Percentiles rank a stretch among this genome's conserved stretches.
Conservation (phyloP, 2,888 invertebrate species). For the Globia sparganii region DNA sequence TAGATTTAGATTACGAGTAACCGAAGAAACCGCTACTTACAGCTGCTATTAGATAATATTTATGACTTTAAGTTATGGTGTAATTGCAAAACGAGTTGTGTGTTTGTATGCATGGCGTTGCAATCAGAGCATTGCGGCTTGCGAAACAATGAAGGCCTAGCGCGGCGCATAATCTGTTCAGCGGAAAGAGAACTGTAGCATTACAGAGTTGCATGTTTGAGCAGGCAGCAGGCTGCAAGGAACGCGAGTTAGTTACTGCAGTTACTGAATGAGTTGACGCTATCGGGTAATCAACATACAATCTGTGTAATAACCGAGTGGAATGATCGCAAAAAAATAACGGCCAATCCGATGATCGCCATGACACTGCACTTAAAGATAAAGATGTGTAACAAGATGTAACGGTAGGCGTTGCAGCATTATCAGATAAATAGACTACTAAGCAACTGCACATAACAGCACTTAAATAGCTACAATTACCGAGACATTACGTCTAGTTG, state of each 20-base stretch:
- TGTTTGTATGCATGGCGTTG: slow-evolving; percentile 81
- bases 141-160: slow-evolving; percentile 85
- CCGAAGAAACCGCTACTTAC: slow-evolving; percentile 28
- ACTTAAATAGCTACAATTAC: slow-evolving; percentile 51
- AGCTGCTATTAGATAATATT: slow-evolving; percentile 63
- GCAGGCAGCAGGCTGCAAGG: slow-evolving; percentile 38
- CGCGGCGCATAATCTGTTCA: slow-evolving; percentile 82
- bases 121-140: slow-evolving; percentile 89
- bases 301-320: slow-evolving; percentile 33
- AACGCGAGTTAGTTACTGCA: slow-evolving; percentile 34
- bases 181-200: slow-evolving; percentile 79
- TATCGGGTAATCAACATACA: slow-evolving; percentile 43
- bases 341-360: slow-evolving; percentile 44
- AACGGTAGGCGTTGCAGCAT: slow-evolving; percentile 40
- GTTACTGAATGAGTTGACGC: slow-evolving; percentile 23
- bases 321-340: slow-evolving; percentile 42
- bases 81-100: slow-evolving; percentile 77
- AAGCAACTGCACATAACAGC: slow-evolving; percentile 38
- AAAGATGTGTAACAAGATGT: slow-evolving; percentile 47
- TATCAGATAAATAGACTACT: slow-evolving; percentile 41
- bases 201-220: slow-evolving; percentile 66
- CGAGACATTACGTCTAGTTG: slow-evolving; percentile 43
- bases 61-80: slow-evolving; percentile 73
- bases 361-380: slow-evolving; percentile 36
- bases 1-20: slow-evolving; percentile 11